A percentile compares a stretch with the other conserved stretches of the same genome.
phyloP scores from a whole-genome alignment of 1,140 invertebrate genomes.

The Drosophila lacertosa region DNA sequence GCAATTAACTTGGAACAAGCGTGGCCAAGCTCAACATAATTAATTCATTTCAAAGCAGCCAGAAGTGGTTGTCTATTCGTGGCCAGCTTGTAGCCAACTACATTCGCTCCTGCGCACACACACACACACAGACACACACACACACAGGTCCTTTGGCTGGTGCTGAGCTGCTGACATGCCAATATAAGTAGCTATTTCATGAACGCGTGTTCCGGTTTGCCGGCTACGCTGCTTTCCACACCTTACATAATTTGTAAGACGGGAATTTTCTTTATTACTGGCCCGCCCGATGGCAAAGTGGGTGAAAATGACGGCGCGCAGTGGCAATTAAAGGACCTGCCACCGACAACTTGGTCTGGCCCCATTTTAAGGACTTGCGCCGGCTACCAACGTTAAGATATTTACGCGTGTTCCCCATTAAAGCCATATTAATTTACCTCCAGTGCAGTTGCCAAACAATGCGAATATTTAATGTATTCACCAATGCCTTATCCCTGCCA shows the following conservation, averaged over 20 bases:
- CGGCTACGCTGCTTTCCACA: conserved; percentile 34
- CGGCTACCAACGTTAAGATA: conserved; percentile 28
- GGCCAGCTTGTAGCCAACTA: conserved; percentile 37
- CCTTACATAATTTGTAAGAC: conserved; percentile 49
- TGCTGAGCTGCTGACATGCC: conserved; percentile 32
- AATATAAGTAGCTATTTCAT: conserved; percentile 42
- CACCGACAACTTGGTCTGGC: conserved; percentile 18
- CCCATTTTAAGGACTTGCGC: conserved; percentile 6
- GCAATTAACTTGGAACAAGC: conserved; percentile 59
- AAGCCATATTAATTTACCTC: conserved; percentile 55
- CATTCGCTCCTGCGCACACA: background rate
- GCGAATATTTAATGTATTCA: conserved; percentile 60
- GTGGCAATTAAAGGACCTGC: conserved; percentile 46
- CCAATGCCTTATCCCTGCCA: background rate
- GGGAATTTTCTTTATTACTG: conserved; percentile 41
- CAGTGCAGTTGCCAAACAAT: conserved; percentile 52
- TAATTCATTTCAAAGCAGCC: conserved; percentile 54
- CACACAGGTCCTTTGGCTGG: too few species aligned
- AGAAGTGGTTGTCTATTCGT: conserved; percentile 17
- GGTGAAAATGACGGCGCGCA: conserved; percentile 48
- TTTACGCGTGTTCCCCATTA: conserved; percentile 66
- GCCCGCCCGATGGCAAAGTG: conserved; percentile 29
- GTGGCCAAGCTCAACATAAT: conserved; percentile 54
- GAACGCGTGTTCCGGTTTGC: conserved; percentile 8
- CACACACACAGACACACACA: background rate